These are phyloP conservation scores for Ooceraea biroi DNA, from an alignment of 1,140 invertebrate genomes.

Conservation along the genomic window DNA sequence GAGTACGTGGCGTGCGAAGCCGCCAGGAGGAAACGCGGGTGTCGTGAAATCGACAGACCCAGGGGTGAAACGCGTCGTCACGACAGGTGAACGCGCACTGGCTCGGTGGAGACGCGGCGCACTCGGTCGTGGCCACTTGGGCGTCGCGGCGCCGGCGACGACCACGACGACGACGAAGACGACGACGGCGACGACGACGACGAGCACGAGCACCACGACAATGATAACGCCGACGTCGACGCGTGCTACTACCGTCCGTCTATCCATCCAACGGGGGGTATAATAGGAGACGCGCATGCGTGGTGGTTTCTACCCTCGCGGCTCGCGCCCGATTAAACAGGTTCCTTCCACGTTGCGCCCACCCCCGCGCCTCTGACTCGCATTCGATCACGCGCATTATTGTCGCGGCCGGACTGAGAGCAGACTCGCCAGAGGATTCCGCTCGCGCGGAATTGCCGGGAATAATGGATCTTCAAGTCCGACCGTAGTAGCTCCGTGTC, in stretches of 20 bases:
- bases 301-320: not conserved
- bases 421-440: not conserved
- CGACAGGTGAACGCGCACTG: constrained; percentile 71
- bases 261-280: constrained; percentile 50
- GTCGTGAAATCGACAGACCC: not conserved
- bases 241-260: constrained; percentile 64
- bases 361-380: not conserved
- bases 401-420: not conserved
- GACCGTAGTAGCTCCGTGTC: too few species aligned
- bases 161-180: constrained; percentile 21
- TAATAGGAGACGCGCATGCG: constrained; percentile 56
- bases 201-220: constrained; percentile 40
- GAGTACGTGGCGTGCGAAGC: not conserved
- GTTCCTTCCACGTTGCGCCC: constrained; percentile 20
- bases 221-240: constrained; percentile 66
- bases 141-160: constrained; percentile 64
- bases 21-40: too few species aligned
- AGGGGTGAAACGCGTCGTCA: constrained; percentile 73
- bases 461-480: not conserved
- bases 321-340: constrained; percentile 62
- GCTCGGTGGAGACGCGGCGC: constrained; percentile 40
- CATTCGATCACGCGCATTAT: constrained; percentile 9
- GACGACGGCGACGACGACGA: constrained; percentile 52
- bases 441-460: not conserved
- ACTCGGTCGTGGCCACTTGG: constrained; percentile 29